Conservation (phyloP, 2,797 vertebrate species). For the Chanos chanos region DNA sequence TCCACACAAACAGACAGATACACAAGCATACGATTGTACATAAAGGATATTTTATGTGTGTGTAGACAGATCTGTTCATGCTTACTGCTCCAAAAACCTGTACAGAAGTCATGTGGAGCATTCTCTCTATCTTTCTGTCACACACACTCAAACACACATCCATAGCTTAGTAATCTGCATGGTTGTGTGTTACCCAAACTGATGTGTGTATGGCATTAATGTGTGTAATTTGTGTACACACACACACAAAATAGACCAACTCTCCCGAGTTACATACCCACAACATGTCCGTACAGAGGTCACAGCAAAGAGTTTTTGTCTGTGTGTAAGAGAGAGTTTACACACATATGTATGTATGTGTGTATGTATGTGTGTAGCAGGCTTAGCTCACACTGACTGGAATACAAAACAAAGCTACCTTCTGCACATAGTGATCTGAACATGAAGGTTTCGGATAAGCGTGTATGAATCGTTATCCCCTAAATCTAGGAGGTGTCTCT, state of each 20-base stretch:
- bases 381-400: no score
- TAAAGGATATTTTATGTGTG: neutral
- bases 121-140: no score
- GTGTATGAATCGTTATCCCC: no score
- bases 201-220: no score
- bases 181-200: slow-evolving; percentile 1
- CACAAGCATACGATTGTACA: neutral
- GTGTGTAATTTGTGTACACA: neutral
- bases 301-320: no score
- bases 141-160: neutral
- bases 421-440: no score
- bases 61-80: neutral
- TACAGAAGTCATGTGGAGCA: no score
- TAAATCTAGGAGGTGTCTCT: neutral
- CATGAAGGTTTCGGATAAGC: no score
- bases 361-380: no score
- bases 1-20: neutral
- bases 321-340: neutral
- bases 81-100: neutral
- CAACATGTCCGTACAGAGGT: no score
- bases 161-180: slow-evolving; percentile 25
- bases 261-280: neutral
- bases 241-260: neutral
- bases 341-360: neutral
- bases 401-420: no score